A percentile compares a stretch with the other conserved stretches of the same genome.
Conservation (phyloP, 2,113 vertebrate species). For the Peromyscus californicus region DNA sequence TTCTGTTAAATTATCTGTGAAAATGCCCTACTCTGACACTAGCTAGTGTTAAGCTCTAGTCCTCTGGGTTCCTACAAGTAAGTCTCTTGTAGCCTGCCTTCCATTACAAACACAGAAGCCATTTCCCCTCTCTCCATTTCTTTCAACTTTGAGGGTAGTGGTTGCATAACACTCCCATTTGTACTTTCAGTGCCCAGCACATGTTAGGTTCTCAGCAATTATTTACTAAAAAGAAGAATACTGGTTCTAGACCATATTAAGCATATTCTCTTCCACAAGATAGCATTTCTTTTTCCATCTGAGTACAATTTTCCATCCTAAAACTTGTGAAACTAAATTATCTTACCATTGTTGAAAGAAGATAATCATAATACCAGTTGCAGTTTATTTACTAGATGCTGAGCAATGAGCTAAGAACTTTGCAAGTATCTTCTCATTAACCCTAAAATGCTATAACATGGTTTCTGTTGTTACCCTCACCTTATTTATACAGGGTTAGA, state of each 20-base stretch:
- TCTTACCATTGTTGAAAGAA: neutral
- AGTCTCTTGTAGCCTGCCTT: neutral
- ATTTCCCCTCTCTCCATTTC: neutral
- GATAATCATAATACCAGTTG: neutral
- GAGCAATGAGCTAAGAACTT: neutral
- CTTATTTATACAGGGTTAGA: neutral
- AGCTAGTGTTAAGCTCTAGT: neutral
- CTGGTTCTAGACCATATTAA: neutral
- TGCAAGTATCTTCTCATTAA: neutral
- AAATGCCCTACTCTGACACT: neutral
- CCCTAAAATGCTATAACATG: neutral
- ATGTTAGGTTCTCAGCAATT: neutral
- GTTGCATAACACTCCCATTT: neutral
- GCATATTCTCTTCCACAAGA: neutral
- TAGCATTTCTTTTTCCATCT: neutral
- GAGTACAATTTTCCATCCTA: neutral
- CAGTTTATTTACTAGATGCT: neutral
- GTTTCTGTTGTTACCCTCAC: neutral
- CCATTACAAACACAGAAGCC: neutral
- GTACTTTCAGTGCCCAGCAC: neutral
- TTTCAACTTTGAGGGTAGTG: neutral
- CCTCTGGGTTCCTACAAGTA: neutral
- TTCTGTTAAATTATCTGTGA: neutral
- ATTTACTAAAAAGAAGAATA: neutral
- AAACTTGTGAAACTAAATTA: neutral